Evolutionary conservation across 2,888 invertebrate genomes (phyloP).

Genomic region (Crioceris asparagi): DNA sequence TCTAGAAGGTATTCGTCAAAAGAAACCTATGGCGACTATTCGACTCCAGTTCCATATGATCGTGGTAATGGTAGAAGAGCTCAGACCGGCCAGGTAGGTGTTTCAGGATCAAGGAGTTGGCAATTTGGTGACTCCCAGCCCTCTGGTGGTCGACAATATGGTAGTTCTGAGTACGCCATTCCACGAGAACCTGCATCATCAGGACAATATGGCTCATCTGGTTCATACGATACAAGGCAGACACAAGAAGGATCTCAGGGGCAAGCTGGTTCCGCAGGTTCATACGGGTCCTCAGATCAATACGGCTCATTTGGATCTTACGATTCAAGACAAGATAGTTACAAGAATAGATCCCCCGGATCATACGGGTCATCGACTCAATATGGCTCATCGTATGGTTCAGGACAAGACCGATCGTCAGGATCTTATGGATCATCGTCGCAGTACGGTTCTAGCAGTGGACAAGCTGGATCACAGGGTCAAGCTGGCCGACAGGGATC

Average conservation of each 20-base stretch:
- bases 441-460: not conserved
- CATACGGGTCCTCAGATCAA: not conserved
- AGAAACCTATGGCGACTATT: no score
- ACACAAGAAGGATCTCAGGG: conserved; percentile 1
- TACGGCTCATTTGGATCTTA: not conserved
- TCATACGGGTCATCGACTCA: conserved; percentile 3
- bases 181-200: not conserved
- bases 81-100: no score
- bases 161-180: no score
- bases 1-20: no score
- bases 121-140: no score
- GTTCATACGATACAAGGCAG: not conserved
- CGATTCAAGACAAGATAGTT: not conserved
- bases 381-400: no score
- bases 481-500: conserved; percentile 30
- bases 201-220: not conserved
- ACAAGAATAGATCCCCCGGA: not conserved
- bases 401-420: no score
- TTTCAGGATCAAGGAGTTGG: no score
- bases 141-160: not conserved
- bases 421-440: not conserved
- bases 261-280: conserved; percentile 3
- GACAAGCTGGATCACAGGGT: conserved; percentile 15
- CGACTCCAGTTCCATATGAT: no score
- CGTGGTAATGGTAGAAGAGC: no score